A percentile compares a stretch with the other conserved stretches of the same genome.
Evolutionary conservation across 2,888 invertebrate species (phyloP).

Genomic region (Noctuana brunneofusca): DNA sequence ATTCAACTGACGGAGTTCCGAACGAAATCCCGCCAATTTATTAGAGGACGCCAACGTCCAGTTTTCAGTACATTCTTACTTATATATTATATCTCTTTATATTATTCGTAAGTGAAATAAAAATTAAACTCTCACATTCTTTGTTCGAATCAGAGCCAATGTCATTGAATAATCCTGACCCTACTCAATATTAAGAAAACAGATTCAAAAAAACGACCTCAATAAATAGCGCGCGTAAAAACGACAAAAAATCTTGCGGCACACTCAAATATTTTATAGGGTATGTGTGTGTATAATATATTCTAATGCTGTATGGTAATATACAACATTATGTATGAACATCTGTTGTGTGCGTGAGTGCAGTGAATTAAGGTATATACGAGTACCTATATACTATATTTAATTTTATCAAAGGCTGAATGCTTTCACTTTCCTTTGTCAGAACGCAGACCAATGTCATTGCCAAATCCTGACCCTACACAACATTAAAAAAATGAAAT

Average conservation of each 20-base stretch:
- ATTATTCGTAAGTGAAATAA: too few species aligned
- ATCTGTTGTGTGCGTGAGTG: not conserved
- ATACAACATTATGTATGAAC: not conserved
- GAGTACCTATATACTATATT: not conserved
- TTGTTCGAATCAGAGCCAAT: not conserved
- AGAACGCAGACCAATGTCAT: conserved; percentile 25
- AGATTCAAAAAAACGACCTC: conserved; percentile 1
- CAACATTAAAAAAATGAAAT: conserved; percentile 22
- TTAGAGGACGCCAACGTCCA: too few species aligned
- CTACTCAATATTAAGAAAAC: not conserved
- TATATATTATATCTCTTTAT: too few species aligned
- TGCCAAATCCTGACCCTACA: conserved; percentile 34
- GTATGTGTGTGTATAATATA: not conserved
- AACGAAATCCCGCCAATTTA: too few species aligned
- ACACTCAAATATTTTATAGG: not conserved
- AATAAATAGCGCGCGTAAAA: not conserved
- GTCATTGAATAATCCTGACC: conserved; percentile 15
- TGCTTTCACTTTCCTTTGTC: conserved; percentile 28
- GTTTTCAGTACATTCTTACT: too few species aligned
- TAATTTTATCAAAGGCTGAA: conserved; percentile 16
- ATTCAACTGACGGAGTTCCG: too few species aligned
- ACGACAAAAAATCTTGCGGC: not conserved
- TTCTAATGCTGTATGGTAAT: conserved; percentile 1
- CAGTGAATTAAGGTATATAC: not conserved
- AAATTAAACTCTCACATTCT: not conserved